These are phyloP conservation scores for Melinaea marsaeus DNA, from an alignment of 2,888 invertebrate species.

Conservation along the genomic window DNA sequence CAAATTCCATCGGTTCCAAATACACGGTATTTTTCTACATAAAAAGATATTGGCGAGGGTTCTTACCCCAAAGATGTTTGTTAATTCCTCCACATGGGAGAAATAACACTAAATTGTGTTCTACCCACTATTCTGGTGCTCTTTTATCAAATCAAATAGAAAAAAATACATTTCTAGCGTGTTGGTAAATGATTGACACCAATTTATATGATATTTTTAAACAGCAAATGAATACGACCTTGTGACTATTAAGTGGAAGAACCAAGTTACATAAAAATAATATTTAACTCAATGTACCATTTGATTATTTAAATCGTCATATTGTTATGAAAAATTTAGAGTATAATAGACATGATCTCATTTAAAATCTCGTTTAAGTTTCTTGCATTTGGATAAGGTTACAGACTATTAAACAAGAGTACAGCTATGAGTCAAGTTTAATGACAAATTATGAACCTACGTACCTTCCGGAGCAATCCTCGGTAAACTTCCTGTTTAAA, in stretches of 20 bases:
- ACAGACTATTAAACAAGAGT: constrained; percentile 25
- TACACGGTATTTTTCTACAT: constrained; percentile 12
- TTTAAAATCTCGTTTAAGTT: constrained; percentile 30
- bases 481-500: constrained; percentile 5
- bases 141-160: constrained; percentile 44
- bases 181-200: neutral
- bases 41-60: constrained; percentile 32
- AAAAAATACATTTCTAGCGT: neutral
- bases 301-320: constrained; percentile 38
- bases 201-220: constrained; percentile 4
- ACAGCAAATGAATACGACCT: constrained; percentile 43
- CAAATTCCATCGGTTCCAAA: constrained; percentile 7
- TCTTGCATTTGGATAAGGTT: constrained; percentile 37
- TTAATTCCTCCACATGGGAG: constrained; percentile 69
- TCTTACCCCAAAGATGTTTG: constrained; percentile 45
- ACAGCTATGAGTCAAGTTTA: constrained; percentile 26
- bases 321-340: constrained; percentile 17
- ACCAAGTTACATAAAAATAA: constrained; percentile 35
- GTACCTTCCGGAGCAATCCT: constrained; percentile 21
- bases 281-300: constrained; percentile 30
- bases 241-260: constrained; percentile 31
- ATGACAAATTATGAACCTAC: constrained; percentile 21
- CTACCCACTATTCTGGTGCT: constrained; percentile 45
- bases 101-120: constrained; percentile 68
- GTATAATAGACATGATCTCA: constrained; percentile 31